These are phyloP conservation scores for Huso huso DNA, from an alignment of 2,797 vertebrate genomes.

Conservation along the genomic window DNA sequence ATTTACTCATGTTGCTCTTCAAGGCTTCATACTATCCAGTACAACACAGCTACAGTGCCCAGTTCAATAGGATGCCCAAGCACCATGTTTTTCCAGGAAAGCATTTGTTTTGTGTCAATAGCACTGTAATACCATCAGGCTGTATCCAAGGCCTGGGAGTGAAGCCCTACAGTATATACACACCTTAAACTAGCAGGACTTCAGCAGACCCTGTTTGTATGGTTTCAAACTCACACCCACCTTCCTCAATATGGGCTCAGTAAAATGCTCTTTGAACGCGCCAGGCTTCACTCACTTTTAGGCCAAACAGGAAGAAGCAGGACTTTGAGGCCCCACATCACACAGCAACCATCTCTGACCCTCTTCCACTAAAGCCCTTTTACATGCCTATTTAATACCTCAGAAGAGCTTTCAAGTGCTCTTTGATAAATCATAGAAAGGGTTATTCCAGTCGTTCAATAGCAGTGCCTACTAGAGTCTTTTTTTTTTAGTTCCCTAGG, in stretches of 20 bases:
- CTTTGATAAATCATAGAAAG: slow-evolving; percentile 76
- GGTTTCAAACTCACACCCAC: too few species aligned
- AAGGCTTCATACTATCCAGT: too few species aligned
- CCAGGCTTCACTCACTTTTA: slow-evolving; percentile 28
- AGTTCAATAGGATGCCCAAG: too few species aligned
- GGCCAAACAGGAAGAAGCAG: slow-evolving; percentile 19
- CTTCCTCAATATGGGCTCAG: neutral
- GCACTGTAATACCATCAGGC: too few species aligned
- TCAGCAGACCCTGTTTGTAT: too few species aligned
- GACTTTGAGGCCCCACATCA: slow-evolving; percentile 39
- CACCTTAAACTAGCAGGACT: too few species aligned
- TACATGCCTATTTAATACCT: slow-evolving; percentile 72
- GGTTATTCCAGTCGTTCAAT: slow-evolving; percentile 66
- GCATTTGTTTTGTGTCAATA: too few species aligned
- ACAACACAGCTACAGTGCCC: too few species aligned
- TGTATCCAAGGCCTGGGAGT: too few species aligned
- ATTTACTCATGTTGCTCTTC: too few species aligned
- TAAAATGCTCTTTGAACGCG: slow-evolving; percentile 37
- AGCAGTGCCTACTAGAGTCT: slow-evolving; percentile 52
- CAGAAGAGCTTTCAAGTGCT: slow-evolving; percentile 82
- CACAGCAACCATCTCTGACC: slow-evolving; percentile 36
- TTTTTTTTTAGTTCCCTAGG: slow-evolving; percentile 49
- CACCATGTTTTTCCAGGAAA: too few species aligned
- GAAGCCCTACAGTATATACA: too few species aligned
- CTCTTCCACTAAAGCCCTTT: slow-evolving; percentile 61